phyloP scores from a whole-genome alignment of 2,797 vertebrate genomes.

The Chaenodraco wilsoni region DNA sequence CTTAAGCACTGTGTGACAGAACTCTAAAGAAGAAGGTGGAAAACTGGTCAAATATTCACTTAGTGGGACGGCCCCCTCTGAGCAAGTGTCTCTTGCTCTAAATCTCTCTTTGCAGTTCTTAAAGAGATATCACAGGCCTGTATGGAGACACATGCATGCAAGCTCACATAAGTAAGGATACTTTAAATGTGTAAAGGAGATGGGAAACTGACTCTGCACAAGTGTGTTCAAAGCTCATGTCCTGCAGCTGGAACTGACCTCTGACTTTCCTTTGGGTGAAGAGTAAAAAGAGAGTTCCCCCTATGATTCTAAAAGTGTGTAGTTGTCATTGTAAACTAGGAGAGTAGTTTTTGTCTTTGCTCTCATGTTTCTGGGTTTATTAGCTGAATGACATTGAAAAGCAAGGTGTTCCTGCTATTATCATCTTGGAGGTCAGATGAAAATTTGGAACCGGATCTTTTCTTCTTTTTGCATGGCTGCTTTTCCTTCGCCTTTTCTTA shows the following conservation, averaged over 20 bases:
- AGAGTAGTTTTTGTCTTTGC: too few species aligned
- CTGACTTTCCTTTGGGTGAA: conserved; percentile 1
- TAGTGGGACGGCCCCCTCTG: conserved; percentile 29
- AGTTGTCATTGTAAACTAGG: background rate
- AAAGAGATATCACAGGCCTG: background rate
- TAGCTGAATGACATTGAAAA: conserved; percentile 10
- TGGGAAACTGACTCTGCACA: background rate
- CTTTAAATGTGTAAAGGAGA: background rate
- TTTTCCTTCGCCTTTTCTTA: conserved; percentile 5
- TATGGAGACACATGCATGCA: background rate
- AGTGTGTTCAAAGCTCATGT: background rate
- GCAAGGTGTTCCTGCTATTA: background rate
- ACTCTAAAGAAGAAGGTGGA: conserved; percentile 12
- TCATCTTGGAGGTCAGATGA: conserved; percentile 47
- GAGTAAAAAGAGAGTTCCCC: background rate
- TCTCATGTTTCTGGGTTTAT: conserved; percentile 6
- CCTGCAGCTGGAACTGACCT: conserved; percentile 17
- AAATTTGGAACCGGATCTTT: conserved; percentile 53
- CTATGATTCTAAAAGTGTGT: background rate
- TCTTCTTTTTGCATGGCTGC: conserved; percentile 60
- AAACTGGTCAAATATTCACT: conserved; percentile 51
- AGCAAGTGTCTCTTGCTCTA: conserved; percentile 11
- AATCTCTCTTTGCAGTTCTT: conserved; percentile 12
- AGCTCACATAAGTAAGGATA: background rate
- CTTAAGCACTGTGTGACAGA: conserved; percentile 2